Evolutionary conservation across 2,113 vertebrate genomes (phyloP).

Genomic region (Okapia johnstoni): DNA sequence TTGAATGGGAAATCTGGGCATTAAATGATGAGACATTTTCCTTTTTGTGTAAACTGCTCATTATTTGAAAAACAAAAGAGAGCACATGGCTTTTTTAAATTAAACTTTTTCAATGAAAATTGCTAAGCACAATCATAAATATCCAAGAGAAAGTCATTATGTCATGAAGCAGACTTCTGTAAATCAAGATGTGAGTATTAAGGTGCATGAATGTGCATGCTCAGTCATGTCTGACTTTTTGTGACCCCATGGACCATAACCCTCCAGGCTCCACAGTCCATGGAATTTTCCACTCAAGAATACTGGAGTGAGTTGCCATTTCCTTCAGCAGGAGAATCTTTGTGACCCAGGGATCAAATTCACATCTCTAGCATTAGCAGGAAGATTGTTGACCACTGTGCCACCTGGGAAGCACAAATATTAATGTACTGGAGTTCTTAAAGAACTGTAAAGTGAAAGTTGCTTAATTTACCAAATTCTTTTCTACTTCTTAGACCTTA

Average conservation of each 20-base stretch:
- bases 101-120: background rate
- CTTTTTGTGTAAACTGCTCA: background rate
- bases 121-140: background rate
- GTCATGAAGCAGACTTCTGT: background rate
- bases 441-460: background rate
- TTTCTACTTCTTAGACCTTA: background rate
- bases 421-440: background rate
- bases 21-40: background rate
- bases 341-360: background rate
- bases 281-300: background rate
- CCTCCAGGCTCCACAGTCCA: background rate
- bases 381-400: background rate
- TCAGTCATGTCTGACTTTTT: rapidly evolving
- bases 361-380: background rate
- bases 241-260: background rate
- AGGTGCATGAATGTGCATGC: background rate
- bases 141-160: background rate
- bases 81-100: background rate
- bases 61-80: background rate
- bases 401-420: background rate
- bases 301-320: background rate
- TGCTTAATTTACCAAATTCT: background rate
- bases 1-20: background rate
- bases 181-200: background rate
- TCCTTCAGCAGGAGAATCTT: background rate